These are phyloP conservation scores for Cryptoleucopteryx plumbea DNA, from an alignment of 2,113 vertebrate species.

Conservation along the genomic window DNA sequence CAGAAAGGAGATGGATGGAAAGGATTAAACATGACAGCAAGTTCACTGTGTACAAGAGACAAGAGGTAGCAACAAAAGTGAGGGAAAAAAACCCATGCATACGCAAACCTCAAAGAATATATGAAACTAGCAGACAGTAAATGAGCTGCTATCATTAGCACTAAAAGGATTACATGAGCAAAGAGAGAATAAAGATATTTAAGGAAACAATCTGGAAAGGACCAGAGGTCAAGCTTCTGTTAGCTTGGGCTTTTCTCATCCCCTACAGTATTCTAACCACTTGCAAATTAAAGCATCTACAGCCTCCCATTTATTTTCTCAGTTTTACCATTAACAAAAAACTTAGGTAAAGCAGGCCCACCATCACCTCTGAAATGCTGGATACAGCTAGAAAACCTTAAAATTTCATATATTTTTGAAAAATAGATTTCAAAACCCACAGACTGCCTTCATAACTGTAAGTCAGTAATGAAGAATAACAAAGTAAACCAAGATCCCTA, in stretches of 20 bases:
- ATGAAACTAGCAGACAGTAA: not conserved
- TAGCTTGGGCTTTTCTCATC: not conserved
- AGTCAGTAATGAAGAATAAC: not conserved
- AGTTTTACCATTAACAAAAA: not conserved
- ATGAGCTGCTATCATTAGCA: not conserved
- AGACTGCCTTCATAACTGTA: not conserved
- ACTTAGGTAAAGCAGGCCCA: not conserved
- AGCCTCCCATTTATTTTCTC: not conserved
- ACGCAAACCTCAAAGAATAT: not conserved
- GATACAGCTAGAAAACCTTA: not conserved
- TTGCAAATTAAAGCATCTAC: not conserved
- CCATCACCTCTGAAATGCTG: not conserved
- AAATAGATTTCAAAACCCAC: not conserved
- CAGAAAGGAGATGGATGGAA: not conserved
- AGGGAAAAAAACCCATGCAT: not conserved
- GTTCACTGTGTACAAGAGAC: not conserved
- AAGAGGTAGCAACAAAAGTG: not conserved
- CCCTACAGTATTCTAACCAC: not conserved
- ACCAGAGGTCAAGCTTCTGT: not conserved
- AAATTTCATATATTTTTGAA: not conserved
- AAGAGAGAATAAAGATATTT: not conserved
- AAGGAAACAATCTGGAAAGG: not conserved
- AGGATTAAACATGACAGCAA: not conserved
- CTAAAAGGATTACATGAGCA: not conserved
- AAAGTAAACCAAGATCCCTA: not conserved